These are phyloP conservation scores for Patella vulgata DNA, from an alignment of 1,140 invertebrate genomes.

Conservation along the genomic window DNA sequence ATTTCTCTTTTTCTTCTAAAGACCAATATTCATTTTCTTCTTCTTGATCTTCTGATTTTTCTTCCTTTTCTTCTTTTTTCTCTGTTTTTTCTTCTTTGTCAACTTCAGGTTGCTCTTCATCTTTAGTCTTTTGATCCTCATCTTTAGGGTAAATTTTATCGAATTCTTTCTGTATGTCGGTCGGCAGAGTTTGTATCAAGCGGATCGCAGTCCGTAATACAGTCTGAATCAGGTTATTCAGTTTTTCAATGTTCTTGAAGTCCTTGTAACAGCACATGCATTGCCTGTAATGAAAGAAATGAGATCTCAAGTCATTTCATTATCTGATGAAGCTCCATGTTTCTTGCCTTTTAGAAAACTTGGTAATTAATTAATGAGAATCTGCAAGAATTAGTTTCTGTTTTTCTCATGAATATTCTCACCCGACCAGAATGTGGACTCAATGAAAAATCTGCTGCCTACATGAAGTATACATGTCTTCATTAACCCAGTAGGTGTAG, in stretches of 20 bases:
- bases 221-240: slow-evolving; percentile 86
- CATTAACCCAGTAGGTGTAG: too few relatives aligned
- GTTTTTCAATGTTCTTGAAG: slow-evolving; percentile 88
- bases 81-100: slow-evolving; percentile 17
- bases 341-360: neutral
- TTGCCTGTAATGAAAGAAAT: slow-evolving; percentile 71
- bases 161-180: slow-evolving; percentile 53
- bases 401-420: neutral
- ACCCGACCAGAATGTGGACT: neutral
- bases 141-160: slow-evolving; percentile 18
- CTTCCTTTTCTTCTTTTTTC: slow-evolving; percentile 18
- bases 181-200: slow-evolving; percentile 59
- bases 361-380: neutral
- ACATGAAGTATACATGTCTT: too few relatives aligned
- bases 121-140: slow-evolving; percentile 11
- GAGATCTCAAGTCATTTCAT: neutral
- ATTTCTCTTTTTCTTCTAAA: slow-evolving; percentile 79
- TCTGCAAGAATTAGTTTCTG: neutral
- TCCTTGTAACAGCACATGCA: slow-evolving; percentile 93
- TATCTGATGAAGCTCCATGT: neutral
- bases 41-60: slow-evolving; percentile 25
- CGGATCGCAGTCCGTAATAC: slow-evolving; percentile 70
- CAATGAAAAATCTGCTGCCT: too few relatives aligned
- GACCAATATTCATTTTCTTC: slow-evolving; percentile 71
- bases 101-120: slow-evolving; percentile 15